A percentile compares a stretch with the other conserved stretches of the same genome.
Evolutionary conservation across 2,888 invertebrate species (phyloP).

Genomic region (Epicampocera succincta): DNA sequence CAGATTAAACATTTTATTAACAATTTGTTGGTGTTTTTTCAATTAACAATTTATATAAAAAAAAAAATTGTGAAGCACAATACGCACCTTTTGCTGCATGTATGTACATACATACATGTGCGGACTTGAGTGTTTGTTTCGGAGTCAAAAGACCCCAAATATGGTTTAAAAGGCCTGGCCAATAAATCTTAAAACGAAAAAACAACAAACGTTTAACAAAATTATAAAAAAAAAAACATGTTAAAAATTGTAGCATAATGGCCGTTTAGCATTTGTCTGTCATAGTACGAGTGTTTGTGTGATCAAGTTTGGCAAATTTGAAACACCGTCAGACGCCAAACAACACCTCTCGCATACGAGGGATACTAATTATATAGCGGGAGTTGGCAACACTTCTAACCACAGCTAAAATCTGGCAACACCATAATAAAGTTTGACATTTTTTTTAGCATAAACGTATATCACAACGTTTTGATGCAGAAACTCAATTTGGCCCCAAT

Average conservation of each 20-base stretch:
- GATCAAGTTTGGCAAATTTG: background rate
- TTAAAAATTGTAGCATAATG: conserved; percentile 35
- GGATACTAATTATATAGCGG: too few species aligned
- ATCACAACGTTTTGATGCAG: too few species aligned
- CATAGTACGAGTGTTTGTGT: conserved; percentile 38
- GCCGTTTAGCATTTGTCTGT: conserved; percentile 51
- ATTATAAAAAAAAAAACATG: conserved; percentile 14
- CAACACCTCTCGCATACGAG: too few species aligned
- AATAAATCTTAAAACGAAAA: conserved; percentile 7
- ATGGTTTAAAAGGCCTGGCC: conserved; percentile 56
- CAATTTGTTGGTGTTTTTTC: conserved; percentile 27
- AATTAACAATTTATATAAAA: background rate
- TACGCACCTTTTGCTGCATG: conserved; percentile 57
- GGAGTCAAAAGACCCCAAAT: conserved; percentile 40
- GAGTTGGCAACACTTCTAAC: too few species aligned
- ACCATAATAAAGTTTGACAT: too few species aligned
- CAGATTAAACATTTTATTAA: conserved; percentile 52
- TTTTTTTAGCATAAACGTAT: too few species aligned
- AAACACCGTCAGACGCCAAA: conserved; percentile 1
- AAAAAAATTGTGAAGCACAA: background rate
- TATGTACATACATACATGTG: conserved; percentile 49
- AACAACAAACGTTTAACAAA: background rate
- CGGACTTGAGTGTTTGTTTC: background rate
- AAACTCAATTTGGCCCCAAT: too few species aligned
- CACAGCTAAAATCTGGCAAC: too few species aligned